Evolutionary conservation across 1,140 invertebrate genomes (phyloP).

Genomic region (Bombus huntii): DNA sequence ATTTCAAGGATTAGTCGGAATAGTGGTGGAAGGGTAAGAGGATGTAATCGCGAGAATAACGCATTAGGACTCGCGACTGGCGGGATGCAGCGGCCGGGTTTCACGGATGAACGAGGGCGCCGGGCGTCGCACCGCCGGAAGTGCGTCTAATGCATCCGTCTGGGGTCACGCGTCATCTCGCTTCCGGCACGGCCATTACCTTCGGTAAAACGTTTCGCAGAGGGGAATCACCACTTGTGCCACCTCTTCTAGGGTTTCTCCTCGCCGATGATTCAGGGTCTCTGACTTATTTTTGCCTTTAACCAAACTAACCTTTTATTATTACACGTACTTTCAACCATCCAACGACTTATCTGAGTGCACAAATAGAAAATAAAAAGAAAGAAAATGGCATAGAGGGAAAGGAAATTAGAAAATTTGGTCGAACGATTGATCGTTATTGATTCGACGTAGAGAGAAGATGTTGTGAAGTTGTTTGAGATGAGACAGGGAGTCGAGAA

Average conservation of each 20-base stretch:
- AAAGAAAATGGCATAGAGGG: no score
- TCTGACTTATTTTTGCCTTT: neutral
- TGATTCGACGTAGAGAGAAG: no score
- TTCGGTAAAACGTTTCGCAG: constrained; percentile 74
- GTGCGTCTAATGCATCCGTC: constrained; percentile 83
- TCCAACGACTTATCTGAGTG: no score
- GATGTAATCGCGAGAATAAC: constrained; percentile 26
- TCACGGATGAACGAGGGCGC: constrained; percentile 67
- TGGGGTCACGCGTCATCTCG: constrained; percentile 81
- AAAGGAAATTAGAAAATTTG: no score
- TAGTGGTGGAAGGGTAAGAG: neutral
- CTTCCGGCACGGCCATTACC: constrained; percentile 81
- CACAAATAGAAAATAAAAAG: no score
- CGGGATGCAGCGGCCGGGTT: constrained; percentile 52
- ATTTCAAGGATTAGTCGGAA: neutral
- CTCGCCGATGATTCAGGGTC: constrained; percentile 20
- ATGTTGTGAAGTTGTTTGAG: neutral
- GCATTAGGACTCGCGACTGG: constrained; percentile 48
- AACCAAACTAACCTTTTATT: neutral
- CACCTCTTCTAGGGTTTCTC: constrained; percentile 17
- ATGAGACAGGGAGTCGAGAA: neutral
- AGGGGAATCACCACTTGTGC: constrained; percentile 57
- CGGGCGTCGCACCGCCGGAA: constrained; percentile 81
- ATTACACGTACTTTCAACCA: no score
- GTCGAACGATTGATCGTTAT: no score